A percentile compares a stretch with the other conserved stretches of the same genome.
Conservation (phyloP, 2,113 vertebrate genomes). For the Megaceryle torquata region DNA sequence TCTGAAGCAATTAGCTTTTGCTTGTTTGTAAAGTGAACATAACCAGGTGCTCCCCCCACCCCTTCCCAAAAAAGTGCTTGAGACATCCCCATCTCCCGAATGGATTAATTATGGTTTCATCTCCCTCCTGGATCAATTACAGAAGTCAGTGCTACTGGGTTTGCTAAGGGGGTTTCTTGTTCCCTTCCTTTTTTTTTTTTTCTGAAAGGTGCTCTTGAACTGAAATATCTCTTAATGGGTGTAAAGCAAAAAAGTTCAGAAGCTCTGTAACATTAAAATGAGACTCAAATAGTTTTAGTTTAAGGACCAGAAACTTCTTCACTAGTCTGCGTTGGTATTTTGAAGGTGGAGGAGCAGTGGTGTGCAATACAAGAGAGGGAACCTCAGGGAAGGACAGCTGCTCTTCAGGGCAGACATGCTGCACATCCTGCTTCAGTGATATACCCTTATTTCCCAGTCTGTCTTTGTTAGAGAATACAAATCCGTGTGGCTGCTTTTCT, state of each 20-base stretch:
- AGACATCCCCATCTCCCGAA: neutral
- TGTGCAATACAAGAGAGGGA: neutral
- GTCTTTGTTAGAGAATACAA: neutral
- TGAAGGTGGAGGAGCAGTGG: neutral
- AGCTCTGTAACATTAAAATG: neutral
- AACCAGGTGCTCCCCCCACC: slow-evolving; percentile 47
- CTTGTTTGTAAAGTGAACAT: slow-evolving; percentile 71
- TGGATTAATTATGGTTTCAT: slow-evolving; percentile 59
- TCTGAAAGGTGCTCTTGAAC: neutral
- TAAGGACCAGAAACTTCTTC: neutral
- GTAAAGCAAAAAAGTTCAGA: neutral
- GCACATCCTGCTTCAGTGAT: rapidly evolving
- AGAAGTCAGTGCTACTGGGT: slow-evolving; percentile 8
- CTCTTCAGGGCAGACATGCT: neutral
- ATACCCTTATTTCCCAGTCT: rapidly evolving
- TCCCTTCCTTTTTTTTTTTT: neutral
- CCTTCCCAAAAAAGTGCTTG: neutral
- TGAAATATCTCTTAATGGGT: neutral
- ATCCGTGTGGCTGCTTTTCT: neutral
- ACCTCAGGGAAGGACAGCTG: neutral
- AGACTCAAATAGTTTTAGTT: neutral
- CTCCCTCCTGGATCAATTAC: slow-evolving; percentile 57
- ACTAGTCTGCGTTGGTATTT: rapidly evolving
- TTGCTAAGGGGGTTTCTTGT: slow-evolving; percentile 18
- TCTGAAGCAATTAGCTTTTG: slow-evolving; percentile 71